A percentile compares a stretch with the other conserved stretches of the same genome.
These are phyloP conservation scores for Carassius auratus DNA, from an alignment of 2,113 vertebrate genomes.

Conservation along the genomic window DNA sequence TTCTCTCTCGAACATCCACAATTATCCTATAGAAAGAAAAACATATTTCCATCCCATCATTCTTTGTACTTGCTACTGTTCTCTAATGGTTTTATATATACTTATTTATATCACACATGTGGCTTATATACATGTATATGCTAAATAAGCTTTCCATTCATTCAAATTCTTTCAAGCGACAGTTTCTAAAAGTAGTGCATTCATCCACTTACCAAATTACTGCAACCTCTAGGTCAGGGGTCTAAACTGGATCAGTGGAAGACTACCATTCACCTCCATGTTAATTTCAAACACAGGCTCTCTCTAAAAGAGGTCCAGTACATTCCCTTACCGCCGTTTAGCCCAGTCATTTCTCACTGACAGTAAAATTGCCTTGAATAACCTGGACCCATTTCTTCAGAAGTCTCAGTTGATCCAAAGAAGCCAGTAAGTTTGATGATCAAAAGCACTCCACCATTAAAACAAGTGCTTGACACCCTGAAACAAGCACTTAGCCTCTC, in stretches of 20 bases:
- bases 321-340: background rate
- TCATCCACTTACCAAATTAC: slow-evolving; percentile 42
- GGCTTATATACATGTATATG: background rate
- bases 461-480: background rate
- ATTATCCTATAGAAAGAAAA: slow-evolving; percentile 14
- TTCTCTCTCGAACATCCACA: slow-evolving; percentile 24
- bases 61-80: slow-evolving; percentile 32
- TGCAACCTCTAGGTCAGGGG: slow-evolving; percentile 43
- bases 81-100: background rate
- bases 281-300: slow-evolving; percentile 54
- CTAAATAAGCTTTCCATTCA: background rate
- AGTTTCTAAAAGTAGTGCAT: slow-evolving; percentile 49
- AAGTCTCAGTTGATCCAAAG: background rate
- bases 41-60: slow-evolving; percentile 16
- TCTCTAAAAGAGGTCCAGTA: slow-evolving; percentile 26
- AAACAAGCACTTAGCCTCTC: background rate
- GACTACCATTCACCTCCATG: slow-evolving; percentile 42
- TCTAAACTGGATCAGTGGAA: slow-evolving; percentile 42
- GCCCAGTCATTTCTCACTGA: background rate
- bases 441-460: background rate
- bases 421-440: background rate
- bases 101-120: no score
- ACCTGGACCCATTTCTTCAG: background rate
- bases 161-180: slow-evolving; percentile 18
- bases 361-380: background rate